Evolutionary conservation across 1,140 invertebrate species (phyloP).

Genomic region (Ceratoteleas bidentatus): DNA sequence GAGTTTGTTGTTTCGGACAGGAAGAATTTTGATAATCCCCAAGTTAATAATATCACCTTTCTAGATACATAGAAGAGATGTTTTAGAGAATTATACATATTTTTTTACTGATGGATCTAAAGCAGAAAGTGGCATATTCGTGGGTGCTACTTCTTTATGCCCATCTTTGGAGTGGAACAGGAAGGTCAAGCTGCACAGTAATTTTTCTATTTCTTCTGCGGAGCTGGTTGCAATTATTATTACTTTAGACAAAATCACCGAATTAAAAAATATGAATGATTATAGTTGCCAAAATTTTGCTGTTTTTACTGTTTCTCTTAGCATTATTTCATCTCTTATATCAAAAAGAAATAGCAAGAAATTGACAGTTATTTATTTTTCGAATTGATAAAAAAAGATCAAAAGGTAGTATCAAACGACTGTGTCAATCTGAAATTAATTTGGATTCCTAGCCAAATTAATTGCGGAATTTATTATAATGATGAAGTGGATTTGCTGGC

Average conservation of each 20-base stretch:
- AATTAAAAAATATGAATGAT: not conserved
- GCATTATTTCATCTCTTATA: not conserved
- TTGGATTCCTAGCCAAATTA: too few relatives aligned
- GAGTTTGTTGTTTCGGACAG: not conserved
- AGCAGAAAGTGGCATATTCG: not conserved
- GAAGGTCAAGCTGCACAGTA: not conserved
- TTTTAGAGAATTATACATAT: too few relatives aligned
- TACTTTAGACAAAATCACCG: not conserved
- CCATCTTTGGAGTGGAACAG: not conserved
- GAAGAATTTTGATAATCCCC: not conserved
- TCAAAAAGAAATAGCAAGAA: too few relatives aligned
- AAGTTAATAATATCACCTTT: not conserved
- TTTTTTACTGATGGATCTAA: slow-evolving; percentile 17
- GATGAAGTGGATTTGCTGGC: too few relatives aligned
- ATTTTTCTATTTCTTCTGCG: slow-evolving; percentile 11
- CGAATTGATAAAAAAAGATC: too few relatives aligned
- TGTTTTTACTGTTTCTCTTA: not conserved
- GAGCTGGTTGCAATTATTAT: not conserved
- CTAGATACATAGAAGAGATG: not conserved
- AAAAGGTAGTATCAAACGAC: too few relatives aligned
- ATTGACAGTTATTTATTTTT: too few relatives aligned
- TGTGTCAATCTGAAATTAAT: too few relatives aligned
- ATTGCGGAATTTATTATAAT: too few relatives aligned
- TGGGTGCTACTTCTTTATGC: not conserved
- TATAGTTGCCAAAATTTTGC: not conserved